Conservation (phyloP, 1,140 invertebrate genomes). For the Nomia melanderi region DNA sequence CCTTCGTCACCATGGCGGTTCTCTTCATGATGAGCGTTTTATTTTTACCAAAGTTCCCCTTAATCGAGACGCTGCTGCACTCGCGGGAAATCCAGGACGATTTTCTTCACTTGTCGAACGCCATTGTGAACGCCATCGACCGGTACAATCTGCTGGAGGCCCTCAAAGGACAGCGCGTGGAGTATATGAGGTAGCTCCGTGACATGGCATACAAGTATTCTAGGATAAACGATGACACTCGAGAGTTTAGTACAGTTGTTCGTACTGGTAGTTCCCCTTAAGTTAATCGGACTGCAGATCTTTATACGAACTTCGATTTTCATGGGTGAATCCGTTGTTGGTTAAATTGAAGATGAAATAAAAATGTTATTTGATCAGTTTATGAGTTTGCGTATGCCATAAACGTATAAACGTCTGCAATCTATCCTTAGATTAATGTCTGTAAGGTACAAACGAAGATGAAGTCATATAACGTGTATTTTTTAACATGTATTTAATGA, state of each 20-base stretch:
- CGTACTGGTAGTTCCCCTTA: too few relatives aligned
- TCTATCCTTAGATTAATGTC: neutral
- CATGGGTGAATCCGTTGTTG: too few relatives aligned
- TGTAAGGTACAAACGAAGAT: neutral
- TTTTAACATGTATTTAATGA: constrained; percentile 34
- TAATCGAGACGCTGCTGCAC: constrained; percentile 54
- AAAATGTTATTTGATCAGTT: too few relatives aligned
- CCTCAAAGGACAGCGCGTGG: neutral
- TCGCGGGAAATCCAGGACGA: constrained; percentile 63
- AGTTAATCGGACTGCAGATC: too few relatives aligned
- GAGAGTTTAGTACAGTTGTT: too few relatives aligned
- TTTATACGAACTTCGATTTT: too few relatives aligned
- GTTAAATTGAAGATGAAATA: too few relatives aligned
- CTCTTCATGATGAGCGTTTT: constrained; percentile 69
- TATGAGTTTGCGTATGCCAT: neutral
- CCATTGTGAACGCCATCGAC: constrained; percentile 67
- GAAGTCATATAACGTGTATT: neutral
- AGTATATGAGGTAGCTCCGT: constrained; percentile 18
- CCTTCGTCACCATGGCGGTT: constrained; percentile 69
- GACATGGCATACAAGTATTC: too few relatives aligned
- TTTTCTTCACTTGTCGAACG: constrained; percentile 60
- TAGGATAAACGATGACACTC: too few relatives aligned
- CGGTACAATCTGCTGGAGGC: constrained; percentile 47
- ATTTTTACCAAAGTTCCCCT: constrained; percentile 62
- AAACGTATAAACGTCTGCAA: neutral